Conservation (phyloP, 2,888 invertebrate species). For the Liposcelis brunnea region DNA sequence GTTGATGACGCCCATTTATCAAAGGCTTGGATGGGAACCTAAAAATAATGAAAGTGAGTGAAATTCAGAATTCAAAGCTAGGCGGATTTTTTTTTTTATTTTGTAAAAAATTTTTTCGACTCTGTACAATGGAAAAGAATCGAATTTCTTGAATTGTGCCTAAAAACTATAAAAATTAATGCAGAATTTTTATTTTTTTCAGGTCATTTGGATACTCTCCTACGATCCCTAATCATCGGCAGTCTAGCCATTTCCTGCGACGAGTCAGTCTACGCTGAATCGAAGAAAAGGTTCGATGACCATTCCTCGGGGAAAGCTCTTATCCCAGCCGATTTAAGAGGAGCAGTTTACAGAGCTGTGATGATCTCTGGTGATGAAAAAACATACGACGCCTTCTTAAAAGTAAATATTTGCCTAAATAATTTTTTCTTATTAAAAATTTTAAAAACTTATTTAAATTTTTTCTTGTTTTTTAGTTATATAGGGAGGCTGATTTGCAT, state of each 20-base stretch:
- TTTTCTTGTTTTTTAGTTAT: conserved; percentile 30
- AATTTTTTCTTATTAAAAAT: too few species aligned
- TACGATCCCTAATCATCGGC: conserved; percentile 68
- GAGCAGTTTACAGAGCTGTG: conserved; percentile 73
- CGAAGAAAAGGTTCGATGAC: conserved; percentile 42
- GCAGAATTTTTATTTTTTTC: conserved; percentile 12
- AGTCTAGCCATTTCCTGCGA: conserved; percentile 70
- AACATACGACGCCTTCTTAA: conserved; percentile 59
- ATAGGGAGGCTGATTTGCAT: conserved; percentile 70
- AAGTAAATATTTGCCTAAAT: conserved; percentile 24
- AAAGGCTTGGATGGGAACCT: conserved; percentile 71
- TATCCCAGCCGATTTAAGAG: conserved; percentile 72
- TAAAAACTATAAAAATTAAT: too few species aligned
- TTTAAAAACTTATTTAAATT: too few species aligned
- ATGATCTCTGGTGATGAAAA: conserved; percentile 50
- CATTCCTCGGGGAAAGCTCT: conserved; percentile 42
- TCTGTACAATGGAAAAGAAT: too few species aligned
- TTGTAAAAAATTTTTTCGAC: too few species aligned
- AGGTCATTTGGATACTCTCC: conserved; percentile 64
- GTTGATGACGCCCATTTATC: conserved; percentile 52
- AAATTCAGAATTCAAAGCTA: too few species aligned
- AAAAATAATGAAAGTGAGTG: conserved; percentile 52
- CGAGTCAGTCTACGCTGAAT: conserved; percentile 57
- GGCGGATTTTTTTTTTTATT: too few species aligned
- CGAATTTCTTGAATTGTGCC: too few species aligned